phyloP scores from a whole-genome alignment of 2,888 invertebrate species.

The Spilarctia lutea region DNA sequence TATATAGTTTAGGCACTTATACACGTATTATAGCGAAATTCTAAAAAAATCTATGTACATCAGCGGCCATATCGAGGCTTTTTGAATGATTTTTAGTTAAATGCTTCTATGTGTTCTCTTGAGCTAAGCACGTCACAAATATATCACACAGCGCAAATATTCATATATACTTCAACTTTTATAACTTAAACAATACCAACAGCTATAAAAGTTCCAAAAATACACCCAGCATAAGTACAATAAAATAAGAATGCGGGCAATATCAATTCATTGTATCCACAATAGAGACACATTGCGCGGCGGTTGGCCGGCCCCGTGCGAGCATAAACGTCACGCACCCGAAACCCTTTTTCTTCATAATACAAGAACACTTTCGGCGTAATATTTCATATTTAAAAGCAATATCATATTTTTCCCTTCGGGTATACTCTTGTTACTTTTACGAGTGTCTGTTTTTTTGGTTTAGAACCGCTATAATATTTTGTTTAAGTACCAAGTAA shows the following conservation, averaged over 20 bases:
- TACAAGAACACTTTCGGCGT: constrained; percentile 67
- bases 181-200: constrained; percentile 18
- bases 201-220: constrained; percentile 33
- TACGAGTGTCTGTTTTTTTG: constrained; percentile 39
- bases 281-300: constrained; percentile 74
- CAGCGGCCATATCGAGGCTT: no score
- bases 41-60: no score
- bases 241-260: constrained; percentile 56
- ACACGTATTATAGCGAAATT: no score
- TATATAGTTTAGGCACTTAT: no score
- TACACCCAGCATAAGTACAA: constrained; percentile 32
- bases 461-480: constrained; percentile 20
- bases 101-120: neutral
- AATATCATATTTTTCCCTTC: constrained; percentile 78
- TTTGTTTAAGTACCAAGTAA: constrained; percentile 22
- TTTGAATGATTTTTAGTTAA: no score
- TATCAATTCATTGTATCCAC: constrained; percentile 77
- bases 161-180: neutral
- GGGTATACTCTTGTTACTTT: constrained; percentile 55
- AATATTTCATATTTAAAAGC: constrained; percentile 84
- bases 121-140: neutral
- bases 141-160: no score
- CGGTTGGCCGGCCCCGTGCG: constrained; percentile 43
- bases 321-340: constrained; percentile 75
- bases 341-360: constrained; percentile 81